These are phyloP conservation scores for Dendroctonus ponderosae DNA, from an alignment of 1,140 invertebrate species.

Conservation along the genomic window DNA sequence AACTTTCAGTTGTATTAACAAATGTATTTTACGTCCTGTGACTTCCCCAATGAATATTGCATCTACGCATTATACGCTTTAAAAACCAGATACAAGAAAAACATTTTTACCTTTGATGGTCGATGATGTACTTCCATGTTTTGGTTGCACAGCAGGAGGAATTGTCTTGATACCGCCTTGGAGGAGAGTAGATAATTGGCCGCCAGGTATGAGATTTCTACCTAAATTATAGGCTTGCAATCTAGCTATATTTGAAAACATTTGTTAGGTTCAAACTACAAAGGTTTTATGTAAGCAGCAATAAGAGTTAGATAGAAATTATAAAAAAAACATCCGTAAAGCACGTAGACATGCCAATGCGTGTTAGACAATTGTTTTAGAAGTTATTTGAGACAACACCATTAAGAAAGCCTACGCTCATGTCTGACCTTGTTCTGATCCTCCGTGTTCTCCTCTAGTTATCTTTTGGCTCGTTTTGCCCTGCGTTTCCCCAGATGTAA, in stretches of 20 bases:
- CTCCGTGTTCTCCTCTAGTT: neutral
- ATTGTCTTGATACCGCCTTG: conserved; percentile 39
- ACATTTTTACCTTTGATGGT: conserved; percentile 42
- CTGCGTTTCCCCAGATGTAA: neutral
- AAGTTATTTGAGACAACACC: neutral
- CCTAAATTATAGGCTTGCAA: conserved; percentile 39
- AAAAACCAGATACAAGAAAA: neutral
- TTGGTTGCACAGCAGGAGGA: conserved; percentile 29
- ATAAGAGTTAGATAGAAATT: neutral
- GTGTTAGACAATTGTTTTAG: too few species aligned
- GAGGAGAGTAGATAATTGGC: conserved; percentile 38
- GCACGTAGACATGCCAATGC: too few species aligned
- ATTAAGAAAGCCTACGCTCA: neutral
- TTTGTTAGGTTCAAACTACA: conserved; percentile 2
- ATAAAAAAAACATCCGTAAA: too few species aligned
- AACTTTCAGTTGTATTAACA: too few species aligned
- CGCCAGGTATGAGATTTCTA: conserved; percentile 28
- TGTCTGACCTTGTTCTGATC: neutral
- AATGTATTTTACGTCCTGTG: too few species aligned
- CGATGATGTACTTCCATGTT: conserved; percentile 29
- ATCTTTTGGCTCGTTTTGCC: neutral
- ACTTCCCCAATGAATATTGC: too few species aligned
- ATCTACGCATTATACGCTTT: too few species aligned
- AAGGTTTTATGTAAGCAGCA: neutral
- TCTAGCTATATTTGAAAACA: conserved; percentile 27